phyloP scores from a whole-genome alignment of 2,888 invertebrate species.

The Pandemis cinnamomeana region DNA sequence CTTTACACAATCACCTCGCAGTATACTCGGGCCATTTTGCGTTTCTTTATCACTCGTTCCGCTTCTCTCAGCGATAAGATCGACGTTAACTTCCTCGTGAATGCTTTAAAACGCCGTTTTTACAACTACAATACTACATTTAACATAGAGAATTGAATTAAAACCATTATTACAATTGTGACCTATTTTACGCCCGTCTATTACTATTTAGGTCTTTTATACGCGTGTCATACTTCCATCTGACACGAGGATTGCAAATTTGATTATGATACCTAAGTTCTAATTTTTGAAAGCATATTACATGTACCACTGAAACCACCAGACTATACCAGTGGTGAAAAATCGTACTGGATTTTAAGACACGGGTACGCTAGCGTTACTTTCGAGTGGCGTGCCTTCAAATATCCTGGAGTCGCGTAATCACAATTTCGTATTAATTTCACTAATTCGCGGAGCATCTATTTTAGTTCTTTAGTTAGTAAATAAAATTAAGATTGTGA shows the following conservation, averaged over 20 bases:
- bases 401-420: too few relatives aligned
- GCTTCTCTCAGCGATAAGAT: conserved; percentile 57
- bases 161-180: background rate
- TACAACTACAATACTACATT: conserved; percentile 1
- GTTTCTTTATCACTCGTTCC: conserved; percentile 53
- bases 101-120: conserved; percentile 45
- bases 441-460: too few relatives aligned
- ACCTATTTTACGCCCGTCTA: conserved; percentile 29
- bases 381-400: too few relatives aligned
- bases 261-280: background rate
- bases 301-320: too few relatives aligned
- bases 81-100: conserved; percentile 54
- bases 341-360: too few relatives aligned
- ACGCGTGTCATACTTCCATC: background rate
- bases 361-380: too few relatives aligned
- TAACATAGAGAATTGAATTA: conserved; percentile 2
- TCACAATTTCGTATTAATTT: too few relatives aligned
- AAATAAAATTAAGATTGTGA: too few relatives aligned
- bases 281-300: too few relatives aligned
- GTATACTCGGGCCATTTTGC: conserved; percentile 37
- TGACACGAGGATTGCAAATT: background rate
- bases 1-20: conserved; percentile 5
- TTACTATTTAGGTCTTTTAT: background rate
- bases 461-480: too few relatives aligned
- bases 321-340: too few relatives aligned